A percentile compares a stretch with the other conserved stretches of the same genome.
phyloP scores from a whole-genome alignment of 2,113 vertebrate genomes.

The Phaethon lepturus region DNA sequence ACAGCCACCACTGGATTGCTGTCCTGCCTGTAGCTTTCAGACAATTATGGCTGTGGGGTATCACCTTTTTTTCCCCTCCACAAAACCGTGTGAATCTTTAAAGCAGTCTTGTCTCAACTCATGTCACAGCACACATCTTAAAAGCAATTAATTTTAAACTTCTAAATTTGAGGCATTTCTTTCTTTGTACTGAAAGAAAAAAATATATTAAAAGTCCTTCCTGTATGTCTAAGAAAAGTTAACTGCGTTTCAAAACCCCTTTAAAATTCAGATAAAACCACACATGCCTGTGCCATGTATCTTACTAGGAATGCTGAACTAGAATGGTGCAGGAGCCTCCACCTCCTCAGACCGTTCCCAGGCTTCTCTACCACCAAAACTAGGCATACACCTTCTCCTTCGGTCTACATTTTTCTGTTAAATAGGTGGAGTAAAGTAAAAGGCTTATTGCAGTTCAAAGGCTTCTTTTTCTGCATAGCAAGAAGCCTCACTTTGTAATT shows the following conservation, averaged over 20 bases:
- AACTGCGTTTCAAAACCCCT: background rate
- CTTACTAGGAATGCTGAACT: background rate
- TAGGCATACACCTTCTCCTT: background rate
- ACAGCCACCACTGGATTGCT: background rate
- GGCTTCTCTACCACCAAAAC: background rate
- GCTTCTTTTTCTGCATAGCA: background rate
- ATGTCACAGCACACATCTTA: background rate
- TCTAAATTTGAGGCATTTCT: background rate
- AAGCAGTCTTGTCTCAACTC: background rate
- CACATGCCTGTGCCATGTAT: background rate
- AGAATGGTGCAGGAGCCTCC: background rate
- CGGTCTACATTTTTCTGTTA: background rate
- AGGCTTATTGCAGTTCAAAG: background rate
- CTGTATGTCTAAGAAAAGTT: background rate
- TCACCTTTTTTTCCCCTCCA: background rate
- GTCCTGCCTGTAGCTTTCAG: background rate
- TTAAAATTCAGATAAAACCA: background rate
- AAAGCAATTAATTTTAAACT: background rate
- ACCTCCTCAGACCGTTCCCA: background rate
- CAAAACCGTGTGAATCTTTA: background rate
- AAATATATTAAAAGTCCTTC: background rate
- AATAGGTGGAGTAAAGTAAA: background rate
- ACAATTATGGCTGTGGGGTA: accelerated
- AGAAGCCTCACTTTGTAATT: background rate
- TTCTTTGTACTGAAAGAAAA: background rate